These are phyloP conservation scores for Bradypodion ventrale DNA, from an alignment of 2,797 vertebrate genomes.

Conservation along the genomic window DNA sequence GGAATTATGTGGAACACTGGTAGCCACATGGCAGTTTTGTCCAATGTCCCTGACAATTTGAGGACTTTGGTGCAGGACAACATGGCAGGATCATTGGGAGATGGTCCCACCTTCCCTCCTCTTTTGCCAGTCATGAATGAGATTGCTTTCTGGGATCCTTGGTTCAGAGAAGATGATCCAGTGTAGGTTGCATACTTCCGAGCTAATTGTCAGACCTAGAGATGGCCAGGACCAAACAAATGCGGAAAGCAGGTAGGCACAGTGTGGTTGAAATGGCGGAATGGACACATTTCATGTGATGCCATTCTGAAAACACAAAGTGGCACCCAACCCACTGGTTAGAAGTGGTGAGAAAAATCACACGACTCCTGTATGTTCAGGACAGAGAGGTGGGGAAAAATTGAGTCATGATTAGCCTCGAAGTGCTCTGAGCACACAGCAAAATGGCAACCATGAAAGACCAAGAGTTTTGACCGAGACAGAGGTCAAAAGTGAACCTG, in stretches of 20 bases:
- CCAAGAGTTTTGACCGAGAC: too few species aligned
- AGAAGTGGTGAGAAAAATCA: not conserved
- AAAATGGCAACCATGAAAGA: not conserved
- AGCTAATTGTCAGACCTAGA: too few species aligned
- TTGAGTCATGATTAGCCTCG: too few species aligned
- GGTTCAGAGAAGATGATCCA: too few species aligned
- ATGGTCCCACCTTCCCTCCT: too few species aligned
- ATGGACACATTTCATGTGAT: too few species aligned
- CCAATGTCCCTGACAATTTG: not conserved
- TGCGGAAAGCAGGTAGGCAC: not conserved
- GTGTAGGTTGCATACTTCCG: too few species aligned
- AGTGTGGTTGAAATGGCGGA: not conserved
- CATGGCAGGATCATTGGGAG: too few species aligned
- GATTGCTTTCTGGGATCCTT: not conserved
- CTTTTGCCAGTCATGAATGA: not conserved
- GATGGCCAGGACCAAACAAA: not conserved
- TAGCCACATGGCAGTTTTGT: too few species aligned
- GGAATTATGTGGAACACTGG: not conserved
- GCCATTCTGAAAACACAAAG: too few species aligned
- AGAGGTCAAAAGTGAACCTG: not conserved
- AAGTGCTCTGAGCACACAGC: not conserved
- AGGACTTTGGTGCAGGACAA: not conserved
- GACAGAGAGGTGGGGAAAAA: not conserved
- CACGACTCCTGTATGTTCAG: too few species aligned
- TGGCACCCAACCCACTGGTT: accelerated